Percentiles rank a stretch among this genome's conserved stretches.
These are phyloP conservation scores for Bedellia somnulentella DNA, from an alignment of 2,888 invertebrate species.

Conservation along the genomic window DNA sequence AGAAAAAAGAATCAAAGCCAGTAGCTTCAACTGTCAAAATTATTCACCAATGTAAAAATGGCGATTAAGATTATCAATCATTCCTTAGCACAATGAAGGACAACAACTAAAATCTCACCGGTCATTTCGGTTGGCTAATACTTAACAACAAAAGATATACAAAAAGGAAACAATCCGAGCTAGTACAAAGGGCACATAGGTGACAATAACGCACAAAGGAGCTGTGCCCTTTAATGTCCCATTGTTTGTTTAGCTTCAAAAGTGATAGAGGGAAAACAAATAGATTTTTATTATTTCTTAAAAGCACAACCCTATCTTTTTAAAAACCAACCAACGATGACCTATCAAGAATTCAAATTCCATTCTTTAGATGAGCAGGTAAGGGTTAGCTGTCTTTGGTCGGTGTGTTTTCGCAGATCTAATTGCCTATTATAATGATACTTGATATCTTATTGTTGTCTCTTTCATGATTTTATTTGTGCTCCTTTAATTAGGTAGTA, in stretches of 20 bases:
- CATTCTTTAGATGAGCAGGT: neutral
- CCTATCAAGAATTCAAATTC: neutral
- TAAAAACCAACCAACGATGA: neutral
- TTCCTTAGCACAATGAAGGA: too few species aligned
- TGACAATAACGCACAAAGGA: slow-evolving; percentile 41
- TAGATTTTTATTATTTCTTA: slow-evolving; percentile 13
- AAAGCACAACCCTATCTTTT: neutral
- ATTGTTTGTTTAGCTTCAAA: slow-evolving; percentile 53
- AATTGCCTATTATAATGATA: slow-evolving; percentile 58
- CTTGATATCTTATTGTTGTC: slow-evolving; percentile 26
- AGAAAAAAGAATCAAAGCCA: too few species aligned
- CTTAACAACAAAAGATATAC: slow-evolving; percentile 16
- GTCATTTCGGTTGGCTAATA: slow-evolving; percentile 9
- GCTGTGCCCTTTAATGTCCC: slow-evolving; percentile 40
- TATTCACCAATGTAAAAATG: too few species aligned
- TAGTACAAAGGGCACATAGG: slow-evolving; percentile 36
- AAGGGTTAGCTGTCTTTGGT: neutral
- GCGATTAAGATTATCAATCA: too few species aligned
- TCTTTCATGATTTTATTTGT: slow-evolving; percentile 1
- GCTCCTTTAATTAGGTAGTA: slow-evolving; percentile 3
- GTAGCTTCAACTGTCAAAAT: too few species aligned
- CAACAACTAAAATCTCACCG: slow-evolving; percentile 5
- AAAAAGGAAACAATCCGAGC: slow-evolving; percentile 31
- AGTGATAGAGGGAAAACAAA: slow-evolving; percentile 52
- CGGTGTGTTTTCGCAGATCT: slow-evolving; percentile 27